Percentiles rank a stretch among this genome's conserved stretches.
These are phyloP conservation scores for Ochlodes sylvanus DNA, from an alignment of 2,888 invertebrate genomes.

Conservation along the genomic window DNA sequence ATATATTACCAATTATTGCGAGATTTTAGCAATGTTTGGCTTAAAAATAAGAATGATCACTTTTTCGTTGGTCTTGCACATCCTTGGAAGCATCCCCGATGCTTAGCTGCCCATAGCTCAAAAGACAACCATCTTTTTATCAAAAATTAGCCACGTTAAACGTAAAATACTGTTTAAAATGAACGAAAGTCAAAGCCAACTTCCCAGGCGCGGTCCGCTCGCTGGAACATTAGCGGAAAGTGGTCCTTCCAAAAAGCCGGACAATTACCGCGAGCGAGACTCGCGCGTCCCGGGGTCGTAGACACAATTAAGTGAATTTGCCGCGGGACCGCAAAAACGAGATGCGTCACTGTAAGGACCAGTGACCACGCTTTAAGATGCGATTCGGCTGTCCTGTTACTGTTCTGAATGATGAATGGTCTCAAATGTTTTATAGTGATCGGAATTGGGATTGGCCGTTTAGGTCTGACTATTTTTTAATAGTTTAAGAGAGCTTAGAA, in stretches of 20 bases:
- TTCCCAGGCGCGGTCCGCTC: conserved; percentile 21
- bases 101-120: no score
- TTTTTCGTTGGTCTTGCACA: no score
- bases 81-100: no score
- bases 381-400: neutral
- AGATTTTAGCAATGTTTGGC: no score
- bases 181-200: conserved; percentile 10
- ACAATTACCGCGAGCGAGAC: conserved; percentile 69
- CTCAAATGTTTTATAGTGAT: neutral
- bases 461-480: no score
- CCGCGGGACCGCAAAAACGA: conserved; percentile 66
- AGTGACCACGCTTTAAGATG: conserved; percentile 50
- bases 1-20: no score
- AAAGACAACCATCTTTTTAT: no score
- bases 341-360: conserved; percentile 49
- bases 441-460: no score
- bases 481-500: no score
- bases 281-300: conserved; percentile 65
- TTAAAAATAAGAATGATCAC: no score
- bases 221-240: conserved; percentile 36
- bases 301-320: conserved; percentile 80
- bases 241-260: conserved; percentile 44
- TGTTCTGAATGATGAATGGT: neutral
- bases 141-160: neutral
- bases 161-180: neutral